phyloP scores from a whole-genome alignment of 1,140 invertebrate genomes.

The Paramacrobiotus metropolitanus region DNA sequence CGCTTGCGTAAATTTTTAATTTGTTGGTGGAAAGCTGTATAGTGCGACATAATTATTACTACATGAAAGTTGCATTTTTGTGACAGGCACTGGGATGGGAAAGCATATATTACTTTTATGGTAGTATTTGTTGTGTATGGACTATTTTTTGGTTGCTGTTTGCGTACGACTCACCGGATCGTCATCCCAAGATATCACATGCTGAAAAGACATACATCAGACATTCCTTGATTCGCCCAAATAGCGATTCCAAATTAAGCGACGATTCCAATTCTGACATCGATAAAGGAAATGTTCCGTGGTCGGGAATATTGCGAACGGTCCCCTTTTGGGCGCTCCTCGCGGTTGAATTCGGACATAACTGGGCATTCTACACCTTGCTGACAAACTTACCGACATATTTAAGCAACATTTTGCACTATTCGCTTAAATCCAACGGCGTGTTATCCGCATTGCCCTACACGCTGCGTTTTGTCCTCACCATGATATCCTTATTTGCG shows the following conservation, averaged over 20 bases:
- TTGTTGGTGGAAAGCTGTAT: too few species aligned
- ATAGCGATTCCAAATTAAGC: not conserved
- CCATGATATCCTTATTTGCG: conserved; percentile 25
- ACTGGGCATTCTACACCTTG: conserved; percentile 83
- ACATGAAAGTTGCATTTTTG: too few species aligned
- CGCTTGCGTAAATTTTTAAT: too few species aligned
- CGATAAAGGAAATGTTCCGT: not conserved
- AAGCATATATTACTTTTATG: conserved; percentile 27
- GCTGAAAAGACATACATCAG: not conserved
- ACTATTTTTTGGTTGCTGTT: conserved; percentile 24
- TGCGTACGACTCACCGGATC: conserved; percentile 26
- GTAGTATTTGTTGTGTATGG: conserved; percentile 19
- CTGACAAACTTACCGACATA: conserved; percentile 79
- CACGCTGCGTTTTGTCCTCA: conserved; percentile 26
- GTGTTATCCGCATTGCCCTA: conserved; percentile 32
- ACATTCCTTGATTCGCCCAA: not conserved
- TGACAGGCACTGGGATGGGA: too few species aligned
- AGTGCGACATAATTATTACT: too few species aligned
- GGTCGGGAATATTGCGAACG: conserved; percentile 38
- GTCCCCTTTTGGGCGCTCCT: conserved; percentile 73
- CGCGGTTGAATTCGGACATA: conserved; percentile 62
- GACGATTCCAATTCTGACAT: not conserved
- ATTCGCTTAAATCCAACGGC: conserved; percentile 21
- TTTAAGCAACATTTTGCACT: conserved; percentile 65
- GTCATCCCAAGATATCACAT: conserved; percentile 24